Evolutionary conservation across 1,140 invertebrate genomes (phyloP).

Genomic region (Brachionus rubens): DNA sequence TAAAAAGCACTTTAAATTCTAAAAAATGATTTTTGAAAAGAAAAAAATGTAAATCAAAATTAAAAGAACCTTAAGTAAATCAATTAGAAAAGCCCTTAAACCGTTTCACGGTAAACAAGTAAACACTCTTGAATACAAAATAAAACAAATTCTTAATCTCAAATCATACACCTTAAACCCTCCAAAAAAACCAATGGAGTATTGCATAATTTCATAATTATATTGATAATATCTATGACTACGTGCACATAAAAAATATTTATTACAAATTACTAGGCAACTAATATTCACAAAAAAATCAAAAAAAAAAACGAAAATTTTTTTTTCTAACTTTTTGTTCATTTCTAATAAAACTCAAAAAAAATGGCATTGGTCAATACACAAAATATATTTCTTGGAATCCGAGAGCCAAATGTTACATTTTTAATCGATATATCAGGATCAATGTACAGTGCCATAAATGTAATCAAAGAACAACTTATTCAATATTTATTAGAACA

Average conservation of each 20-base stretch:
- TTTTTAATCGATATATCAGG: slow-evolving; percentile 60
- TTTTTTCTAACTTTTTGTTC: too few species aligned
- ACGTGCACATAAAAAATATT: slow-evolving; percentile 28
- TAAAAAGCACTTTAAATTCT: too few species aligned
- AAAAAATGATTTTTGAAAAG: too few species aligned
- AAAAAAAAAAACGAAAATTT: neutral
- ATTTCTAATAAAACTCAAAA: neutral
- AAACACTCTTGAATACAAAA: too few species aligned
- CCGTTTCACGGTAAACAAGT: too few species aligned
- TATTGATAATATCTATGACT: too few species aligned
- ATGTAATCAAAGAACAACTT: slow-evolving; percentile 58
- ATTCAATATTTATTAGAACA: slow-evolving; percentile 54
- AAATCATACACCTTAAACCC: neutral
- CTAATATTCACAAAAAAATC: neutral
- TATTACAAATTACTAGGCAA: slow-evolving; percentile 37
- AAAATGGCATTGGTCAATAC: neutral
- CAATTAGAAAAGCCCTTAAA: too few species aligned
- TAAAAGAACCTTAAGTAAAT: too few species aligned
- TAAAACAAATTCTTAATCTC: too few species aligned
- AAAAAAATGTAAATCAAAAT: too few species aligned
- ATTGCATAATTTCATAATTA: neutral
- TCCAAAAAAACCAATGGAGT: neutral
- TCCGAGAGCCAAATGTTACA: slow-evolving; percentile 55
- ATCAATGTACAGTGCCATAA: slow-evolving; percentile 57
- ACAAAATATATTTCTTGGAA: slow-evolving; percentile 46